These are phyloP conservation scores for Zenarchopterus dispar DNA, from an alignment of 2,797 vertebrate species.

Conservation along the genomic window DNA sequence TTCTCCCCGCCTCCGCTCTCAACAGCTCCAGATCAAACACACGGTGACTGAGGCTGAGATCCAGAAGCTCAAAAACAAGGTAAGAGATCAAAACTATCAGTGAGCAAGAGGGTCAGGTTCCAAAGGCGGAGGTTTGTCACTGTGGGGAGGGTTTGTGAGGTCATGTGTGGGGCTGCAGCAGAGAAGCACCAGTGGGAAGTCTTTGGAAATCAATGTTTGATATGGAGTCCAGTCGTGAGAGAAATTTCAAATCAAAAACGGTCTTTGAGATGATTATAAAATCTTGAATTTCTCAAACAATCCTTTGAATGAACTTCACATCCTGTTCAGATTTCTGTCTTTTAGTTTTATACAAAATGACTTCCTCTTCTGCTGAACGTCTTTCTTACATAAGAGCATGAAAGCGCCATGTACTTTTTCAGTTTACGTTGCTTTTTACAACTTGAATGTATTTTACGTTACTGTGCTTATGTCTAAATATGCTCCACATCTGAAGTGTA, in stretches of 20 bases:
- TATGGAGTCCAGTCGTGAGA: no score
- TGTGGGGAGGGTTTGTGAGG: no score
- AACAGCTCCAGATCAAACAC: slow-evolving; percentile 98
- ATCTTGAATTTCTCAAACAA: not conserved
- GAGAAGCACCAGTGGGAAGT: no score
- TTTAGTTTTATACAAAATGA: not conserved
- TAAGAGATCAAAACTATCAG: slow-evolving; percentile 76
- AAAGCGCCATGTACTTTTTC: not conserved
- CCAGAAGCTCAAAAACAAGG: slow-evolving; percentile 99
- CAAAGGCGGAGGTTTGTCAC: slow-evolving; percentile 12
- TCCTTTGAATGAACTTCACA: not conserved
- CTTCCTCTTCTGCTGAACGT: not conserved
- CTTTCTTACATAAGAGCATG: not conserved
- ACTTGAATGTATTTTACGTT: not conserved
- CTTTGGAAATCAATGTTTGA: no score
- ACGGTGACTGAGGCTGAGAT: slow-evolving; percentile 99
- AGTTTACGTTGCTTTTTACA: slow-evolving; percentile 4
- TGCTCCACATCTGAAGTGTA: not conserved
- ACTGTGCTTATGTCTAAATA: slow-evolving; percentile 1
- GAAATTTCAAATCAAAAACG: not conserved
- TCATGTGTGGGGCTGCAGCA: no score
- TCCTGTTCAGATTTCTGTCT: not conserved
- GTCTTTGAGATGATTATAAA: not conserved
- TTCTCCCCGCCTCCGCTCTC: slow-evolving; percentile 52
- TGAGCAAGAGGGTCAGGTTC: not conserved